phyloP scores from a whole-genome alignment of 1,140 invertebrate species.

The Orchesella cincta region DNA sequence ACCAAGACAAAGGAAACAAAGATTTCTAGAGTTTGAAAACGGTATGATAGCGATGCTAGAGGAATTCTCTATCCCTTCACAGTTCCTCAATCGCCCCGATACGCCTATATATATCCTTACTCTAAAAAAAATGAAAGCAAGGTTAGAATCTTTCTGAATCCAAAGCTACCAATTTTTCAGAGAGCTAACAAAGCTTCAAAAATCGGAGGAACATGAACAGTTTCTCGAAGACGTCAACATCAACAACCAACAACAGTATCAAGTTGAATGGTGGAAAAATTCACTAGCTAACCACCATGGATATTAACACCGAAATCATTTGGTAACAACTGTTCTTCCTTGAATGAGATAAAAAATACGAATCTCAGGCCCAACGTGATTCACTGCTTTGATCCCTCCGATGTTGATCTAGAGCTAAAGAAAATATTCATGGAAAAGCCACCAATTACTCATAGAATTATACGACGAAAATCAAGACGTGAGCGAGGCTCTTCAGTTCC shows the following conservation, averaged over 20 bases:
- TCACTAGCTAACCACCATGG: not conserved
- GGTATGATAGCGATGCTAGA: not conserved
- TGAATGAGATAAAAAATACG: not conserved
- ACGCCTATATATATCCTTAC: constrained; percentile 36
- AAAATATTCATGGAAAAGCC: constrained; percentile 36
- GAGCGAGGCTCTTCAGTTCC: constrained; percentile 42
- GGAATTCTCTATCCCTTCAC: constrained; percentile 14
- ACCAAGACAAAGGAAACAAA: too few relatives aligned
- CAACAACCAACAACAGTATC: not conserved
- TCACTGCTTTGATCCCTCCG: constrained; percentile 36
- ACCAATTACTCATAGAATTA: constrained; percentile 39
- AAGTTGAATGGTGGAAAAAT: not conserved
- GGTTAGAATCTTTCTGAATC: constrained; percentile 33
- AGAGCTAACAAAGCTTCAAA: not conserved
- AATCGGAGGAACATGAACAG: not conserved
- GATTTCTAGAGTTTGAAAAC: not conserved
- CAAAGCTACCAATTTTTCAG: constrained; percentile 23
- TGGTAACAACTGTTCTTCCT: not conserved
- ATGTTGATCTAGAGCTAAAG: constrained; percentile 38
- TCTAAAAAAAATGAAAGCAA: constrained; percentile 30
- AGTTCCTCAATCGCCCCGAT: constrained; percentile 32
- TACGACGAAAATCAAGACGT: constrained; percentile 28
- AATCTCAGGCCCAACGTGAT: not conserved
- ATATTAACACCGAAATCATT: not conserved
- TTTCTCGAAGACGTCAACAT: not conserved